Evolutionary conservation across 2,113 vertebrate genomes (phyloP), one percentile per base, ranked within the genome.

Genomic region (Micromys minutus): DNA sequence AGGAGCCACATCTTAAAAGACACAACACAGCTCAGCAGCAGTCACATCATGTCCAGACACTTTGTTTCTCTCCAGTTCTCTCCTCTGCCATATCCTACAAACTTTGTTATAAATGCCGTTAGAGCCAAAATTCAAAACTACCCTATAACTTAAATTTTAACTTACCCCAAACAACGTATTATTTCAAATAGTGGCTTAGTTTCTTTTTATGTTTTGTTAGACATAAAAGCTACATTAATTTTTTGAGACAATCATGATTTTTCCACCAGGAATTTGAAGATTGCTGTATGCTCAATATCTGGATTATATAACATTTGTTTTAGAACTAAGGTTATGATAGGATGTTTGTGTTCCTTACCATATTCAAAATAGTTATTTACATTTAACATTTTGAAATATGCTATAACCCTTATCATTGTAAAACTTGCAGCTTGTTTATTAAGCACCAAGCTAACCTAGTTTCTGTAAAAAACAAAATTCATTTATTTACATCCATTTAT

Each of bases 91-190:
- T 65, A 2, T 47, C 34, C 16, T 59, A 47, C 16, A 47, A 67
- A 7, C 42, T 42, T 85, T 31, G 74, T 69, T 86, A 76, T 61
- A 77, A 95, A 89, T 26, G 36, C 21, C 2, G 63, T 90, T 79
- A 80, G 17, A 84, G 87, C 71, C 24, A 74, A 80, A 95, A 83
- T 96, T 90, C 29, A 90, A 69, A 57, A 61, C 65, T 65, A 67
- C 34, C 61, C 0, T 36, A 52, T 34, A 7, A 29, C 75, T 34
- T 80, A 87, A 79, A 47, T 69, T 93, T 63, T 50, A 86, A 93
- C 61, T 83, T 26, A 92, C 67, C 9, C 36, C 81, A 0, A 21
- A 69, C 19, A 80, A 45, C 47, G 42, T 55, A 26, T 26, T 7
- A 90, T 59, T 72, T 3, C 42, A 76, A 86, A 47, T 22, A 74